These are phyloP conservation scores for Cephus pygmeus DNA, from an alignment of 2,888 invertebrate genomes.

Conservation along the genomic window DNA sequence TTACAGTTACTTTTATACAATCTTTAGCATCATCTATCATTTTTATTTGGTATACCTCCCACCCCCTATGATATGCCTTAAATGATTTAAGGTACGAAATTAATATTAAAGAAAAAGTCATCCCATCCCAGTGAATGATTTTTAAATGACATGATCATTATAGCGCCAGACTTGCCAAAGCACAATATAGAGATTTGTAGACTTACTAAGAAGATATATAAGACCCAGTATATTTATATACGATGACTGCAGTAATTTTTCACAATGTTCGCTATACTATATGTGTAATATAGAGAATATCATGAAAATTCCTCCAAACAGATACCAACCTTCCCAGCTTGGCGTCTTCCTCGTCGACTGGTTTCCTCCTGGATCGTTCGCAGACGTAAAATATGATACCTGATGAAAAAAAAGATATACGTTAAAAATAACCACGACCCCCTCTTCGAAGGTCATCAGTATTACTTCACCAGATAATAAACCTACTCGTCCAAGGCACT, in stretches of 20 bases:
- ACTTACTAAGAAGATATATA: constrained; percentile 15
- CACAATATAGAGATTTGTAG: constrained; percentile 49
- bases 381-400: constrained; percentile 66
- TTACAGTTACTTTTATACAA: neutral
- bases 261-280: constrained; percentile 15
- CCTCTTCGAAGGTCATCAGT: neutral
- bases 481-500: neutral
- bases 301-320: constrained; percentile 11
- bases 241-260: constrained; percentile 20
- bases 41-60: neutral
- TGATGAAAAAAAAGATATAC: constrained; percentile 29
- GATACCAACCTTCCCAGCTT: constrained; percentile 83
- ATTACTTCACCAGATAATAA: neutral
- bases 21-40: neutral
- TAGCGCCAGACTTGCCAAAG: constrained; percentile 65
- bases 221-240: constrained; percentile 21
- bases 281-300: constrained; percentile 16
- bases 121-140: neutral
- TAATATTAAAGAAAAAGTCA: neutral
- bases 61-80: neutral
- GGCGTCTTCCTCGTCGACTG: constrained; percentile 82
- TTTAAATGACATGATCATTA: constrained; percentile 46
- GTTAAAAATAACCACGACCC: neutral
- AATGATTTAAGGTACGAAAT: neutral
- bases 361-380: constrained; percentile 71